These are phyloP conservation scores for Megamerina dolium DNA, from an alignment of 2,888 invertebrate species.

Conservation along the genomic window DNA sequence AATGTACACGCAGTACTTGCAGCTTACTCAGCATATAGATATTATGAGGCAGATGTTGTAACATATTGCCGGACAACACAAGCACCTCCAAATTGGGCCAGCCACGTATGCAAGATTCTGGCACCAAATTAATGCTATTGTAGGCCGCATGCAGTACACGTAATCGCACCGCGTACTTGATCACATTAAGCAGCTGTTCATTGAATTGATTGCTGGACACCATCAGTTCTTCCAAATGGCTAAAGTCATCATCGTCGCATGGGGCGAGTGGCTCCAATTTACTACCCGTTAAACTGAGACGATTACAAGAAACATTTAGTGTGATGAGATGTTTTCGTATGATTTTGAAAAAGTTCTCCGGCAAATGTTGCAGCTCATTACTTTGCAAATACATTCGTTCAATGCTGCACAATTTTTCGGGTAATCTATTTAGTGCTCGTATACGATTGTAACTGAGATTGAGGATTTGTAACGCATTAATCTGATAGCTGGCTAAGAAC, in stretches of 20 bases:
- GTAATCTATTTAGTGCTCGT: constrained; percentile 61
- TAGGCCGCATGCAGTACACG: constrained; percentile 71
- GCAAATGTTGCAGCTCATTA: constrained; percentile 68
- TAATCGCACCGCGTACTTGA: constrained; percentile 60
- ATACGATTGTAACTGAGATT: constrained; percentile 75
- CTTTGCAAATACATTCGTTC: constrained; percentile 70
- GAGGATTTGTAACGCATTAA: constrained; percentile 64
- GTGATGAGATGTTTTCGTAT: constrained; percentile 59
- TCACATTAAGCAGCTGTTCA: constrained; percentile 62
- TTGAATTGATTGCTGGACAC: constrained; percentile 71
- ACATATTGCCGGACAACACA: constrained; percentile 73
- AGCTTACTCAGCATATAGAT: constrained; percentile 66
- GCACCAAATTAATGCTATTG: constrained; percentile 67
- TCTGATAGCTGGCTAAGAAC: constrained; percentile 67
- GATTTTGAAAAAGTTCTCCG: constrained; percentile 68
- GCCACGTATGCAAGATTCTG: constrained; percentile 66
- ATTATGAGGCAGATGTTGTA: constrained; percentile 69
- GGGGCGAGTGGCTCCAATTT: constrained; percentile 61
- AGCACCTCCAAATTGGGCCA: constrained; percentile 79
- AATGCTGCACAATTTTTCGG: constrained; percentile 47
- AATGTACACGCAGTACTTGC: constrained; percentile 71
- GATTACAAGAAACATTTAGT: constrained; percentile 76
- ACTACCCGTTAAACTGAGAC: too few relatives aligned
- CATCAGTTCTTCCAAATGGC: constrained; percentile 62
- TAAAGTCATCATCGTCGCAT: constrained; percentile 49